phyloP scores from a whole-genome alignment of 1,140 invertebrate species.

The Leguminivora glycinivorella region DNA sequence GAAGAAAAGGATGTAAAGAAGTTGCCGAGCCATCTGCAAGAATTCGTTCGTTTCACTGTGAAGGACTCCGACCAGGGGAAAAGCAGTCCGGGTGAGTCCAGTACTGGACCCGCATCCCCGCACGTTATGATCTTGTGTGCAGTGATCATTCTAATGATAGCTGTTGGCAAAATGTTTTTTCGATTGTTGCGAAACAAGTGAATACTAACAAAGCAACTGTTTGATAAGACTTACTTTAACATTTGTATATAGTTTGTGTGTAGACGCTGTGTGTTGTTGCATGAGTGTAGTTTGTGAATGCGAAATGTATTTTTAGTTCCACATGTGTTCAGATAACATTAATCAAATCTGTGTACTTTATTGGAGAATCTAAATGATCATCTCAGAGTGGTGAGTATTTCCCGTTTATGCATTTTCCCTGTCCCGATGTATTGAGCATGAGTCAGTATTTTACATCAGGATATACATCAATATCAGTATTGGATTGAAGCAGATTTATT shows the following conservation, averaged over 20 bases:
- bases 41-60: conserved; percentile 83
- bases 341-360: conserved; percentile 3
- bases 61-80: conserved; percentile 79
- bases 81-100: conserved; percentile 64
- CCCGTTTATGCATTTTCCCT: conserved; percentile 15
- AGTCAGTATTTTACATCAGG: conserved; percentile 25
- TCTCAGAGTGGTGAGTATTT: conserved; percentile 6
- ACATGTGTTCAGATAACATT: not conserved
- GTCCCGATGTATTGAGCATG: conserved; percentile 6
- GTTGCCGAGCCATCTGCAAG: conserved; percentile 86
- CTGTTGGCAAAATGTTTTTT: conserved; percentile 66
- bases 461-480: conserved; percentile 21
- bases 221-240: conserved; percentile 32
- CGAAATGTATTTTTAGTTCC: conserved; percentile 21
- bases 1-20: conserved; percentile 81
- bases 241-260: conserved; percentile 32
- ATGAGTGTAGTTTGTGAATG: conserved; percentile 40
- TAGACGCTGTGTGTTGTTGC: conserved; percentile 40
- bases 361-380: conserved; percentile 1
- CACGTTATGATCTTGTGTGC: conserved; percentile 74
- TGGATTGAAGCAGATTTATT: conserved; percentile 26
- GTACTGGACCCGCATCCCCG: conserved; percentile 56
- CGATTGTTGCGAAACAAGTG: conserved; percentile 58
- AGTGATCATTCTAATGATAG: conserved; percentile 70
- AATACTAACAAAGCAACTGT: conserved; percentile 38